Conservation (phyloP, 2,113 vertebrate genomes). For the Perca schrenkii region DNA sequence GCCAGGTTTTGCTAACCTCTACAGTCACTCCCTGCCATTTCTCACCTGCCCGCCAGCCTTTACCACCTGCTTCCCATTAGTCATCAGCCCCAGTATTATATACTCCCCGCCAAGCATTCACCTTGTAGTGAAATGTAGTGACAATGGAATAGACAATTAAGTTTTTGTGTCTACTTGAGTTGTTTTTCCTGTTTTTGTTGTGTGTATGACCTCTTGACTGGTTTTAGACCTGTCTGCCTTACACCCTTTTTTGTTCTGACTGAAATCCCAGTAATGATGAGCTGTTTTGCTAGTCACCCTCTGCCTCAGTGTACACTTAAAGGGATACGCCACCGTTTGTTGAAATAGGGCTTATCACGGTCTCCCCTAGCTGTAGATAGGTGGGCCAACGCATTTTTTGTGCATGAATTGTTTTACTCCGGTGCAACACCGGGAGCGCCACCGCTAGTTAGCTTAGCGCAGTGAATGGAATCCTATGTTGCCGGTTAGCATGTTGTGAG, state of each 20-base stretch:
- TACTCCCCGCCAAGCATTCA: background rate
- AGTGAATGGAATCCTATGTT: too few relatives aligned
- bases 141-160: too few relatives aligned
- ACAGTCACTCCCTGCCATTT: background rate
- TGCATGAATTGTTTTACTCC: too few relatives aligned
- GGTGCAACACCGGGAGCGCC: too few relatives aligned
- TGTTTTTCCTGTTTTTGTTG: background rate
- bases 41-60: background rate
- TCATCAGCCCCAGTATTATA: background rate
- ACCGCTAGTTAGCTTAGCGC: too few relatives aligned
- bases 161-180: too few relatives aligned
- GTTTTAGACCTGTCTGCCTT: background rate
- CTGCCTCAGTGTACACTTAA: background rate
- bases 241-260: background rate
- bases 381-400: too few relatives aligned
- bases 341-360: too few relatives aligned
- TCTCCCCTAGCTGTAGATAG: too few relatives aligned
- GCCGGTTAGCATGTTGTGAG: too few relatives aligned
- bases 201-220: background rate
- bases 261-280: background rate
- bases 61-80: conserved; percentile 18
- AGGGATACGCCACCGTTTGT: too few relatives aligned
- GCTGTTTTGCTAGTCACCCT: background rate
- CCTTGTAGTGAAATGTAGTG: background rate
- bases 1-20: conserved; percentile 5